Percentiles rank a stretch among this genome's conserved stretches.
phyloP scores from a whole-genome alignment of 2,797 vertebrate genomes.

The Luscinia megarhynchos region DNA sequence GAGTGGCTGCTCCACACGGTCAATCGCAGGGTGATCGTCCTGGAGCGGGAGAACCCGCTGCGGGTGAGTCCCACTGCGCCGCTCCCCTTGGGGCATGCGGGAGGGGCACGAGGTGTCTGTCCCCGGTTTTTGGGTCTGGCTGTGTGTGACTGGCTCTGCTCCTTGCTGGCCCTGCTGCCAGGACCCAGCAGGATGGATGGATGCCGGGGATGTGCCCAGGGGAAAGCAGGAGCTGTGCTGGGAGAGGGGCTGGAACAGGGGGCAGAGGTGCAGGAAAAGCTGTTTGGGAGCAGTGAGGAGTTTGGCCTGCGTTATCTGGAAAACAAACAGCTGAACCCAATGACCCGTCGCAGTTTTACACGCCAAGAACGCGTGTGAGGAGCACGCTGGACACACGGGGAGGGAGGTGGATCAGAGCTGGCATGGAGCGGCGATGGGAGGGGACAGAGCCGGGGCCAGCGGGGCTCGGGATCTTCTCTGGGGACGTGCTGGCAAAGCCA shows the following conservation, averaged over 20 bases:
- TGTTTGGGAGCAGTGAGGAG: background rate
- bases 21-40: conserved; percentile 45
- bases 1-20: conserved; percentile 32
- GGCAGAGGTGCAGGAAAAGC: background rate
- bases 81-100: accelerated
- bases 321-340: accelerated
- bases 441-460: background rate
- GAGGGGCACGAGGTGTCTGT: accelerated
- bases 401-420: background rate
- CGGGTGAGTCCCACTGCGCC: conserved; percentile 16
- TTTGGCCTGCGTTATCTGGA: background rate
- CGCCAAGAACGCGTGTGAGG: accelerated
- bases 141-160: accelerated
- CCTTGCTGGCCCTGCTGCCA: background rate
- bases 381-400: background rate
- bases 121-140: accelerated
- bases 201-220: background rate
- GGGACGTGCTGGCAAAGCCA: accelerated
- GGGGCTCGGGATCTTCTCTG: accelerated
- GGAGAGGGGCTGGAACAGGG: background rate
- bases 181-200: background rate
- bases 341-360: accelerated
- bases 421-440: background rate
- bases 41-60: conserved; percentile 47
- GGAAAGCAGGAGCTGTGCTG: background rate